phyloP scores from a whole-genome alignment of 2,888 invertebrate genomes.

The Oligia strigilis region DNA sequence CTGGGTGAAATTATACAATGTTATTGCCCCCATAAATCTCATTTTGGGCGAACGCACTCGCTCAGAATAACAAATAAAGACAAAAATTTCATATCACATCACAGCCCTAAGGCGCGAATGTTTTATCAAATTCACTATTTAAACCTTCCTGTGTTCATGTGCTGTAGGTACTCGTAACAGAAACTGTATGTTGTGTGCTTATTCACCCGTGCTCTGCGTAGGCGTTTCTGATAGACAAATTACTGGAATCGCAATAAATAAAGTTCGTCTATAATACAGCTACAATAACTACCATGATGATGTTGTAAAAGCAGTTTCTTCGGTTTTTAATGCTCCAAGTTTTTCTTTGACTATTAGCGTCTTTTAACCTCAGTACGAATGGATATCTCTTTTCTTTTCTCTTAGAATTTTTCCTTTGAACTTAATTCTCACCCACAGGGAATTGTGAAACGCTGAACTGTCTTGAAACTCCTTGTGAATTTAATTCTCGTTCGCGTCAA shows the following conservation, averaged over 20 bases:
- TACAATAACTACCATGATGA: slow-evolving; percentile 21
- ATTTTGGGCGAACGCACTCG: slow-evolving; percentile 85
- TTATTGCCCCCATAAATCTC: slow-evolving; percentile 88
- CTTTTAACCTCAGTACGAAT: slow-evolving; percentile 35
- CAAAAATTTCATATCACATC: slow-evolving; percentile 74
- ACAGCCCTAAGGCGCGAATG: slow-evolving; percentile 55
- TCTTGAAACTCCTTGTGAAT: slow-evolving; percentile 60
- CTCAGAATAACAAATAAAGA: slow-evolving; percentile 83
- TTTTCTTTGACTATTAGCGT: slow-evolving; percentile 51
- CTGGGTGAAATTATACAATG: slow-evolving; percentile 88
- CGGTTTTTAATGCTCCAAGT: slow-evolving; percentile 30
- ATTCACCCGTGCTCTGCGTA: slow-evolving; percentile 34
- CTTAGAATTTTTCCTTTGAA: slow-evolving; percentile 49
- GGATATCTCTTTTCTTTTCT: slow-evolving; percentile 42
- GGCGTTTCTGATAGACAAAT: slow-evolving; percentile 54
- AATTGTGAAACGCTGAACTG: slow-evolving; percentile 56
- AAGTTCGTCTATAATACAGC: slow-evolving; percentile 23
- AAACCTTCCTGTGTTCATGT: slow-evolving; percentile 20
- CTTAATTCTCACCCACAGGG: slow-evolving; percentile 54
- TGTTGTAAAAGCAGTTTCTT: slow-evolving; percentile 37
- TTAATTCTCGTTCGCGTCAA: slow-evolving; percentile 55
- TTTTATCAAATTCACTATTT: slow-evolving; percentile 44
- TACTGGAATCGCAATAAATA: slow-evolving; percentile 43
- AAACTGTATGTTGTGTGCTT: slow-evolving; percentile 22
- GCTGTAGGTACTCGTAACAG: slow-evolving; percentile 14